Evolutionary conservation across 2,888 invertebrate species (phyloP).

Genomic region (Yponomeuta plumbellus): DNA sequence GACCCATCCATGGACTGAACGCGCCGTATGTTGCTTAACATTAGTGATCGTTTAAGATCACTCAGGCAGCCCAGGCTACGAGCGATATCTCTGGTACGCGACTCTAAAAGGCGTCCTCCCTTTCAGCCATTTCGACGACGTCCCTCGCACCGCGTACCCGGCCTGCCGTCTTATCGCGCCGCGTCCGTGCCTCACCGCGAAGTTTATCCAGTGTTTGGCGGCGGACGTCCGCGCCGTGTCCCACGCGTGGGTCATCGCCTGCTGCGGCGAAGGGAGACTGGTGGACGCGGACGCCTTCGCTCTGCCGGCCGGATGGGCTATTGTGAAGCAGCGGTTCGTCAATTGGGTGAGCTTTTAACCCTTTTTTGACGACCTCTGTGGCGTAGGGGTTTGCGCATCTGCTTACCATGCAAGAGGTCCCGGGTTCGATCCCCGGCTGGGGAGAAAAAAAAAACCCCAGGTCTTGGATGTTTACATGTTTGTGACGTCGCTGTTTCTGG

Average conservation of each 20-base stretch:
- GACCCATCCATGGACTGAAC: too few species aligned
- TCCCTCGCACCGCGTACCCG: slow-evolving; percentile 71
- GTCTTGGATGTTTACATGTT: too few species aligned
- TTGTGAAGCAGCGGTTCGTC: slow-evolving; percentile 60
- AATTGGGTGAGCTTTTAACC: slow-evolving; percentile 48
- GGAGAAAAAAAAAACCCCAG: too few species aligned
- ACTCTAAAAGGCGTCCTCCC: background rate
- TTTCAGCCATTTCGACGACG: slow-evolving; percentile 70
- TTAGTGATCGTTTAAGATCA: too few species aligned
- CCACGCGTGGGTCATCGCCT: slow-evolving; percentile 83
- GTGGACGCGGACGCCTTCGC: slow-evolving; percentile 64
- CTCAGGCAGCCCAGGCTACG: too few species aligned
- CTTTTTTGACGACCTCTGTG: too few species aligned
- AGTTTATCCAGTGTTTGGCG: slow-evolving; percentile 84
- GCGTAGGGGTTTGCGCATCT: too few species aligned
- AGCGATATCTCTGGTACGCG: too few species aligned
- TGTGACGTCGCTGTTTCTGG: too few species aligned
- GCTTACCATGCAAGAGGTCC: too few species aligned
- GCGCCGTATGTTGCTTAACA: too few species aligned
- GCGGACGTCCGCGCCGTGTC: slow-evolving; percentile 79
- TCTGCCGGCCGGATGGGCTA: slow-evolving; percentile 79
- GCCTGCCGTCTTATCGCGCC: slow-evolving; percentile 80
- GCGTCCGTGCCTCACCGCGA: slow-evolving; percentile 83
- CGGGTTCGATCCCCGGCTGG: too few species aligned
- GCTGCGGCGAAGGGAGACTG: slow-evolving; percentile 60